Evolutionary conservation across 2,797 vertebrate species (phyloP).

Genomic region (Phoebastria nigripes): DNA sequence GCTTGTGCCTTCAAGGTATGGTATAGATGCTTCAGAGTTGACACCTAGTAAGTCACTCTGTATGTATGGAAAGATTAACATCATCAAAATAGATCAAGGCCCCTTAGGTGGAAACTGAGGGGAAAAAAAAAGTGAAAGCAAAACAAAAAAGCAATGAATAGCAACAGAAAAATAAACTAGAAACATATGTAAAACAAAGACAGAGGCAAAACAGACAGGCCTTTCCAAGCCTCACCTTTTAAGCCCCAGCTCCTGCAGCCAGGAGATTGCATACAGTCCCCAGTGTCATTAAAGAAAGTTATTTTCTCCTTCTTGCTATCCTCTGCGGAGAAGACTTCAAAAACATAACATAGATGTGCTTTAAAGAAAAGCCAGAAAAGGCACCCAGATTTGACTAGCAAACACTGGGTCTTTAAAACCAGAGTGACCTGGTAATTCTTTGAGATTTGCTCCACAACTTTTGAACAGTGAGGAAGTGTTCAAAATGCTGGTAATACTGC

Average conservation of each 20-base stretch:
- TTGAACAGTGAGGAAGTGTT: neutral
- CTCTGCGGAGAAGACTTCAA: neutral
- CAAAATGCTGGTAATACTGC: neutral
- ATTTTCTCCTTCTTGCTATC: neutral
- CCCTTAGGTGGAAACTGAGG: neutral
- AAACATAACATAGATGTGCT: neutral
- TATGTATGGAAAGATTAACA: neutral
- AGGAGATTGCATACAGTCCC: neutral
- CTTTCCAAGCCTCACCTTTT: neutral
- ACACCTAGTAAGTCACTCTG: neutral
- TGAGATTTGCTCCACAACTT: neutral
- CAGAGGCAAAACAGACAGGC: neutral
- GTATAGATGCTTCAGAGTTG: neutral
- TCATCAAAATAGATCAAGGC: neutral
- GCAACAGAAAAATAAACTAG: constrained; percentile 9
- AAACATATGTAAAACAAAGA: neutral
- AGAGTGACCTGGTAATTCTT: neutral
- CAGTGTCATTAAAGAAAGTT: neutral
- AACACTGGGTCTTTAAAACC: neutral
- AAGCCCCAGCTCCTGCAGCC: neutral
- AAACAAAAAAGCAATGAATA: neutral
- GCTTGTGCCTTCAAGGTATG: constrained; percentile 21
- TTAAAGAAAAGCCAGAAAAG: neutral
- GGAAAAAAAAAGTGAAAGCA: neutral
- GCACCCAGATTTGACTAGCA: neutral